Conservation (phyloP, 1,140 invertebrate species). For the Drosophila cardini region DNA sequence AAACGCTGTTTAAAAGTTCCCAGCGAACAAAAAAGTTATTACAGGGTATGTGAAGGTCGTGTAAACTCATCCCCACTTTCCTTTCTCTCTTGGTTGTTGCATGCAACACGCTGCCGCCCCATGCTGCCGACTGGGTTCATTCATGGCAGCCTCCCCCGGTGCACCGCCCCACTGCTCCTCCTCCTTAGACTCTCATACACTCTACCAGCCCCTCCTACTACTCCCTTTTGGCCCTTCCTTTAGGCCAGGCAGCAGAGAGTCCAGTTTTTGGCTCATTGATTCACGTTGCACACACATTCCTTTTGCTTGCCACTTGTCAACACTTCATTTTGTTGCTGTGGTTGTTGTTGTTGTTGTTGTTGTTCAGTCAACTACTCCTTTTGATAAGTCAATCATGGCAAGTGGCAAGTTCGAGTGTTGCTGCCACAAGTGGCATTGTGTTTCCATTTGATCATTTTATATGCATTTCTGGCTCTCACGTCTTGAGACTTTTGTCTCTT, state of each 20-base stretch:
- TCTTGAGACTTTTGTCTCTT: background rate
- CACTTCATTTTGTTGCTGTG: slow-evolving; percentile 67
- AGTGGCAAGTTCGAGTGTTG: slow-evolving; percentile 79
- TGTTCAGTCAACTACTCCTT: slow-evolving; percentile 60
- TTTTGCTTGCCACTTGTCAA: slow-evolving; percentile 80
- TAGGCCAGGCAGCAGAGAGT: no score
- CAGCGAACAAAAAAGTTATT: no score
- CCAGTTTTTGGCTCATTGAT: slow-evolving; percentile 77
- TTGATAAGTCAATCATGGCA: slow-evolving; percentile 82
- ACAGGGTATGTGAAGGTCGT: no score
- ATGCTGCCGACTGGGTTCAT: slow-evolving; percentile 62
- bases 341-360: slow-evolving; percentile 17
- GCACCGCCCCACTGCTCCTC: background rate
- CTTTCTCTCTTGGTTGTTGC: slow-evolving; percentile 40
- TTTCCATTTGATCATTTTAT: no score
- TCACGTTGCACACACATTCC: slow-evolving; percentile 79
- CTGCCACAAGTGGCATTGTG: slow-evolving; percentile 56
- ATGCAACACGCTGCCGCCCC: slow-evolving; percentile 67
- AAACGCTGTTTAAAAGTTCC: no score
- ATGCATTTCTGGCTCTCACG: no score
- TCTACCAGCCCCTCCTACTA: background rate
- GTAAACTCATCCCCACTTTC: no score
- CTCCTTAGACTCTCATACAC: background rate
- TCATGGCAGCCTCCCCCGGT: slow-evolving; percentile 50
- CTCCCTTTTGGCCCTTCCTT: background rate